phyloP scores from a whole-genome alignment of 2,888 invertebrate species.

The Hofmannophila pseudospretella region DNA sequence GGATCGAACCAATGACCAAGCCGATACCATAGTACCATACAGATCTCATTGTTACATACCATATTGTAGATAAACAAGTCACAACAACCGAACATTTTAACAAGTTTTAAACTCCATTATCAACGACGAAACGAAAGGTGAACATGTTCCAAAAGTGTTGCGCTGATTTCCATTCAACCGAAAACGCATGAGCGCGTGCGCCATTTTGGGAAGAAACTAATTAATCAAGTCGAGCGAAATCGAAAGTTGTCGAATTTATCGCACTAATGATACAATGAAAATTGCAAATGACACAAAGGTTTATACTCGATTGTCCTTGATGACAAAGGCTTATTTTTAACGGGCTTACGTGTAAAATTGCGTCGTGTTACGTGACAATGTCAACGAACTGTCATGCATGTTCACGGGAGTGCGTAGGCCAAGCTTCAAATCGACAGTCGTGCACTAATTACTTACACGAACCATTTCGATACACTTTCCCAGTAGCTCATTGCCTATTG shows the following conservation, averaged over 20 bases:
- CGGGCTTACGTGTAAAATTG: too few species aligned
- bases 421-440: too few species aligned
- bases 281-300: slow-evolving; percentile 27
- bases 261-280: slow-evolving; percentile 11
- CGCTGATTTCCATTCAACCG: slow-evolving; percentile 25
- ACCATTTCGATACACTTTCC: too few species aligned
- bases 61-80: slow-evolving; percentile 4
- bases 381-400: not conserved
- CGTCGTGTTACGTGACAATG: not conserved
- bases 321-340: slow-evolving; percentile 8
- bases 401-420: too few species aligned
- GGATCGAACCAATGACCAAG: too few species aligned
- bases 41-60: slow-evolving; percentile 14
- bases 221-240: slow-evolving; percentile 46
- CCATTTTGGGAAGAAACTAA: slow-evolving; percentile 32
- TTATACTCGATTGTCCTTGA: slow-evolving; percentile 6
- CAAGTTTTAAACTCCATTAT: not conserved
- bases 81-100: not conserved
- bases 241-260: slow-evolving; percentile 43
- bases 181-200: slow-evolving; percentile 12
- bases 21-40: too few species aligned
- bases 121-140: not conserved
- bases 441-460: too few species aligned
- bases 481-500: too few species aligned
- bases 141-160: slow-evolving; percentile 8